A percentile compares a stretch with the other conserved stretches of the same genome.
phyloP scores from a whole-genome alignment of 2,888 invertebrate species.

The Cephus pygmeus region DNA sequence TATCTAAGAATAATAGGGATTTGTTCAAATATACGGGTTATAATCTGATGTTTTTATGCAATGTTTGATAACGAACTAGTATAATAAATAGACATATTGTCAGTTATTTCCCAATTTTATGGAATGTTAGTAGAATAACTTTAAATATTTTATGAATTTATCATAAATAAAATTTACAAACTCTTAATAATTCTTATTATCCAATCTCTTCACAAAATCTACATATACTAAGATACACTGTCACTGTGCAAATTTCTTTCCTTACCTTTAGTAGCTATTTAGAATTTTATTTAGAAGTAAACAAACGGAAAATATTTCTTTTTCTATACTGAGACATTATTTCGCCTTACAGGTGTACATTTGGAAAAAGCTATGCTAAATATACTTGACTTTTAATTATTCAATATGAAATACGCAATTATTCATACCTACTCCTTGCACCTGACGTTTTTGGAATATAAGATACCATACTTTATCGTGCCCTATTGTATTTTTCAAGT shows the following conservation, averaged over 20 bases:
- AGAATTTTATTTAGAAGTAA: not conserved
- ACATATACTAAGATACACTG: not conserved
- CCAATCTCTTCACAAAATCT: not conserved
- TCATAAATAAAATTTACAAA: not conserved
- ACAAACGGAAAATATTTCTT: not conserved
- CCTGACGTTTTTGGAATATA: too few species aligned
- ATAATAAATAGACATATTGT: not conserved
- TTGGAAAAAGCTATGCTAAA: too few species aligned
- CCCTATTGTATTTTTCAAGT: not conserved
- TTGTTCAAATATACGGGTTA: not conserved
- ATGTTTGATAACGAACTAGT: not conserved
- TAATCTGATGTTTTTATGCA: not conserved
- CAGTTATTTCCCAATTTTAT: not conserved
- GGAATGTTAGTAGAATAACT: not conserved
- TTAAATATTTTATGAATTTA: not conserved
- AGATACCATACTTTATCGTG: not conserved
- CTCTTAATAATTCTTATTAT: not conserved
- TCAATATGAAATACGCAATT: not conserved
- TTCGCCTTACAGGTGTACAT: not conserved
- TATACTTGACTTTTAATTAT: not conserved
- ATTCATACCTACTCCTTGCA: not conserved
- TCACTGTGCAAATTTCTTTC: not conserved
- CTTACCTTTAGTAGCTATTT: not conserved
- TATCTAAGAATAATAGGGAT: not conserved
- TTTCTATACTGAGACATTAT: not conserved